Base-by-base conservation (phyloP, 2,113 vertebrate genomes). In the Eolophus roseicapilla region DNA sequence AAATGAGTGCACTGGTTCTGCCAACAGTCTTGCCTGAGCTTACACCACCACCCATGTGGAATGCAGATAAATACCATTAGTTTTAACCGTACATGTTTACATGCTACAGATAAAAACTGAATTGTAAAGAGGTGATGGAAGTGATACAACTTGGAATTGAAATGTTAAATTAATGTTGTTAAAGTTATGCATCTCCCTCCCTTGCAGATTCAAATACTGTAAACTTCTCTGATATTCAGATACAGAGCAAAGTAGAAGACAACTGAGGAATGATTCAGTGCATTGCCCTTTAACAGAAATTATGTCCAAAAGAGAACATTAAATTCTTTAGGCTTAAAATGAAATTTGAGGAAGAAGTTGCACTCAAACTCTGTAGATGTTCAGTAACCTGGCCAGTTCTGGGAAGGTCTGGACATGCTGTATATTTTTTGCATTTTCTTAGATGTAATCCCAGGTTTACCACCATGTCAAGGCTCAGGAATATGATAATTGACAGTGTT, bases 31-130 rank as follows among this genome's bases (percentile, higher is more conserved):
- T 93, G 74, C 65, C 68, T 88, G 94, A 95, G 41, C 52, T 93
- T 21, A 46, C 35, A 91, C 3, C 73, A 74, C 5, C 53, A 57
- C 1, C 7, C 20, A n/a, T 7, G 6, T 35, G 19, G 77, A 75
- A 95, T 92, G 46, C 55, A 83, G 65, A 65, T 81, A 95, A 86
- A 75, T 77, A 88, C 60, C 69, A 90, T 57, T 85, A 68, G 50
- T 93, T 97, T 97, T 94, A 93, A 74, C 50, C 24, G 71, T 70
- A 86, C 16, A 37, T 59, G 23, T 96, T 96, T 92, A 80, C 67
- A 57, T 84, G 33, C 21, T 89, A 87, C 92, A 96, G 43, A 57
- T 93, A 93, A 96, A 83, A 28, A 76, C 25, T 31, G 68, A 63
- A 53, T 49, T 67, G 23, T 78, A 83, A 73, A 74, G 64, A 74